Conservation (phyloP, 2,113 vertebrate genomes). For the Menidia beryllina region DNA sequence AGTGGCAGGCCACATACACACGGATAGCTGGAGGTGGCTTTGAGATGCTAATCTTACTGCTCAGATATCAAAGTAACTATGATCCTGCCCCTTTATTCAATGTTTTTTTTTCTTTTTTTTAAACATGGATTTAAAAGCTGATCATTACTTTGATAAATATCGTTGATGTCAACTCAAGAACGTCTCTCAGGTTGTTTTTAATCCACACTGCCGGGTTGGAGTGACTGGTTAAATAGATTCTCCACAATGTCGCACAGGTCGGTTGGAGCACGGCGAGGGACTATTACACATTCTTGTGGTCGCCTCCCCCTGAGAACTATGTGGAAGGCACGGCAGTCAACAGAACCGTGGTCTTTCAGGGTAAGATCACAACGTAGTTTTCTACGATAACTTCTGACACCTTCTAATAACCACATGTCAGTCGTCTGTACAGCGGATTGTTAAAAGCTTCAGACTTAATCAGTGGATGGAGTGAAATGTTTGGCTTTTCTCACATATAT, state of each 20-base stretch:
- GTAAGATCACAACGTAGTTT: slow-evolving; percentile 79
- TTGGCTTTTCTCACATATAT: slow-evolving; percentile 35
- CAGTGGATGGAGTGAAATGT: slow-evolving; percentile 46
- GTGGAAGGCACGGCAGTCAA: slow-evolving; percentile 91
- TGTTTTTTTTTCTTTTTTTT: not conserved
- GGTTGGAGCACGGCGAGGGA: slow-evolving; percentile 99
- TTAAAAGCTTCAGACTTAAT: slow-evolving; percentile 57
- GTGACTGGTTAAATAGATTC: slow-evolving; percentile 53
- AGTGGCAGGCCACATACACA: slow-evolving; percentile 26
- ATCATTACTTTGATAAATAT: slow-evolving; percentile 46
- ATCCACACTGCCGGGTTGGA: slow-evolving; percentile 59
- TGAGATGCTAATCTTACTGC: slow-evolving; percentile 16
- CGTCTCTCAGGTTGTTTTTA: slow-evolving; percentile 60
- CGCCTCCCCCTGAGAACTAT: slow-evolving; percentile 93
- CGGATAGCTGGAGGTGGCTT: slow-evolving; percentile 40
- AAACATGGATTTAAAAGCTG: slow-evolving; percentile 26
- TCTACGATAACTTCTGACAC: slow-evolving; percentile 70
- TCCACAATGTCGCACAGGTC: slow-evolving; percentile 85
- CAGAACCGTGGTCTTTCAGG: slow-evolving; percentile 95
- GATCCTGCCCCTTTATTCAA: not conserved
- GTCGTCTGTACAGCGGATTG: slow-evolving; percentile 33
- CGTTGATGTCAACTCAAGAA: slow-evolving; percentile 52
- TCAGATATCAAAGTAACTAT: slow-evolving; percentile 11
- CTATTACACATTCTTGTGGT: slow-evolving; percentile 99
- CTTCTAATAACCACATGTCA: slow-evolving; percentile 58